Percentiles rank a stretch among this genome's conserved stretches.
phyloP scores from a whole-genome alignment of 2,888 invertebrate genomes.

The Spatulosminthurus flaviceps region DNA sequence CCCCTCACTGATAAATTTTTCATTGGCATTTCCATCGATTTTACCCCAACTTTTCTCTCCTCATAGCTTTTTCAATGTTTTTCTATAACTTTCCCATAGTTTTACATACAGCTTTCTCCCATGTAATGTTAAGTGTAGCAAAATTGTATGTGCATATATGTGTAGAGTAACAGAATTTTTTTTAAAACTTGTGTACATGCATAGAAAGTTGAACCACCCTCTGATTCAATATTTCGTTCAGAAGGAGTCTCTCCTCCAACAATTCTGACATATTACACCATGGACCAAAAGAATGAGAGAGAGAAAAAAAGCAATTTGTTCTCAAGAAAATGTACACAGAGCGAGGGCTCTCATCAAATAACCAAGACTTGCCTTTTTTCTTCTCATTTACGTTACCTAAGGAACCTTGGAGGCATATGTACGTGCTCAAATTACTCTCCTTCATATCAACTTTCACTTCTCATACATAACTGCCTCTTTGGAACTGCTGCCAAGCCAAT shows the following conservation, averaged over 20 bases:
- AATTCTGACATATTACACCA: slow-evolving; percentile 9
- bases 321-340: slow-evolving; percentile 12
- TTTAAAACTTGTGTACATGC: no score
- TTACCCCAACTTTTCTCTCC: neutral
- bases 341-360: slow-evolving; percentile 34
- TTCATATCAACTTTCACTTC: slow-evolving; percentile 25
- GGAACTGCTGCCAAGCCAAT: neutral
- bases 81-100: no score
- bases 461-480: neutral
- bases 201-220: no score
- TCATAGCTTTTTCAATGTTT: neutral
- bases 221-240: slow-evolving; percentile 26
- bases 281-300: neutral
- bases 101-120: no score
- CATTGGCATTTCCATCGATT: slow-evolving; percentile 38
- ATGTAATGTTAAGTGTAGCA: no score
- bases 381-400: slow-evolving; percentile 34
- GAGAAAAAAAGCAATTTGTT: slow-evolving; percentile 42
- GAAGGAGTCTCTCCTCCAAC: slow-evolving; percentile 6
- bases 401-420: neutral
- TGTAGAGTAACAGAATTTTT: no score
- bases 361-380: slow-evolving; percentile 37
- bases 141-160: no score
- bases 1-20: slow-evolving; percentile 41
- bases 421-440: neutral